Evolutionary conservation across 1,140 invertebrate genomes (phyloP), one percentile per base, ranked within the genome.

Genomic region (Drosophila quadrilineata): DNA sequence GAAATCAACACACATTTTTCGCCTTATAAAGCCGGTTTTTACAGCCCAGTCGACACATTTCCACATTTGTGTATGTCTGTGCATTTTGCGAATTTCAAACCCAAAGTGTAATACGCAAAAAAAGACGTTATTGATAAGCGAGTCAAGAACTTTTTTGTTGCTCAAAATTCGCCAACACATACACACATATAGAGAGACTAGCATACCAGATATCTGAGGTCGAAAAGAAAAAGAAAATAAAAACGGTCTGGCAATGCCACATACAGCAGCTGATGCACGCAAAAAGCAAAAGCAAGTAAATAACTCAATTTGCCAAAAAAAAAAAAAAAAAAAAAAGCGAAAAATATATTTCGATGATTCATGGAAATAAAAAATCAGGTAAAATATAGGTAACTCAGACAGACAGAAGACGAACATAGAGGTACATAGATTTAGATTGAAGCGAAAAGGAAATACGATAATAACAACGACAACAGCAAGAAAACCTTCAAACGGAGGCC

Each of bases 51-150:
- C 43, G 22, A 41, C 58, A 62, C 22, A 38, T 49, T 49, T 52
- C 46, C 36, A n/a, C n/a, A 52, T 43, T 33, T 54, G 29, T 52
- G 31, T 38, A 12, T 16, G 21, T 58, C 6, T 49, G n/a, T 38
- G 31, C 35, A 10, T 65, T 33, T 36, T 58, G 66, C 46, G 50
- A 69, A 76, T 40, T 36, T 43, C 16, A 64, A 66, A 58, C 40
- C 43, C 49, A 60, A 63, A 75, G 48, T 31, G 49, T 52, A 56
- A 65, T 57, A 49, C 59, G 33, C 70, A 74, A 73, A 71, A n/a
- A n/a, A 49, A 56, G 6, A 21, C 33, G 10, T 50, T 76, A 46
- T 73, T 84, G 70, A 84, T 85, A 84, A 79, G 65, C 53, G 60
- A 40, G 45, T 59, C 31, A 29, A 69, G 48, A 72, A 68, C 24